Evolutionary conservation across 2,888 invertebrate species (phyloP).

Genomic region (Rhyacophila evoluta): DNA sequence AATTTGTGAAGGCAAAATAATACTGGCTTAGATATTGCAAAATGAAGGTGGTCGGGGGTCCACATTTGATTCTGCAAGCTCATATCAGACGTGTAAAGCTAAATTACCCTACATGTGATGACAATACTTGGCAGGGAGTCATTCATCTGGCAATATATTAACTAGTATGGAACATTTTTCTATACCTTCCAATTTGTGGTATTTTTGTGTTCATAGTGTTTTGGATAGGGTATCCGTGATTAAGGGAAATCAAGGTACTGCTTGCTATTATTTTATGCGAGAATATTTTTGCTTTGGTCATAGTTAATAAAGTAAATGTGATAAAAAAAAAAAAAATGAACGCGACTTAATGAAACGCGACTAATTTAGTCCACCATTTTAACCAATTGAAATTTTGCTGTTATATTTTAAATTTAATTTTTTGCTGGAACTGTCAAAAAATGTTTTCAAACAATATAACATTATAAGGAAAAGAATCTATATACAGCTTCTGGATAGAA

Average conservation of each 20-base stretch:
- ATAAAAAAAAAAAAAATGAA: too few relatives aligned
- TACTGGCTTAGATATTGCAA: neutral
- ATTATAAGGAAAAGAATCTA: too few relatives aligned
- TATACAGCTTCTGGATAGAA: too few relatives aligned
- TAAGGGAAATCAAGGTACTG: neutral
- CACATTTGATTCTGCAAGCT: neutral
- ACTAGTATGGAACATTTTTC: slow-evolving; percentile 1
- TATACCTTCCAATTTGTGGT: neutral
- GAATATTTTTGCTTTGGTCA: too few relatives aligned
- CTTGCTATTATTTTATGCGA: neutral
- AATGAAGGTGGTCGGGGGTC: neutral
- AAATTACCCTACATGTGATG: neutral
- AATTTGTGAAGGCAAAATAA: too few relatives aligned
- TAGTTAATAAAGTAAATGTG: too few relatives aligned
- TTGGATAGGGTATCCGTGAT: neutral
- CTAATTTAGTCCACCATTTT: too few relatives aligned
- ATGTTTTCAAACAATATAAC: too few relatives aligned
- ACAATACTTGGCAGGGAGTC: slow-evolving; percentile 1
- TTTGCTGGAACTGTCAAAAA: too few relatives aligned
- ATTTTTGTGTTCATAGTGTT: neutral
- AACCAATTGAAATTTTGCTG: too few relatives aligned
- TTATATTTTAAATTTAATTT: too few relatives aligned
- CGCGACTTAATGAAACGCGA: too few relatives aligned
- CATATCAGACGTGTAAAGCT: neutral
- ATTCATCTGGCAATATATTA: slow-evolving; percentile 12